These are phyloP conservation scores for Parauchenoglanis ngamensis DNA, from an alignment of 2,797 vertebrate species.

Conservation along the genomic window DNA sequence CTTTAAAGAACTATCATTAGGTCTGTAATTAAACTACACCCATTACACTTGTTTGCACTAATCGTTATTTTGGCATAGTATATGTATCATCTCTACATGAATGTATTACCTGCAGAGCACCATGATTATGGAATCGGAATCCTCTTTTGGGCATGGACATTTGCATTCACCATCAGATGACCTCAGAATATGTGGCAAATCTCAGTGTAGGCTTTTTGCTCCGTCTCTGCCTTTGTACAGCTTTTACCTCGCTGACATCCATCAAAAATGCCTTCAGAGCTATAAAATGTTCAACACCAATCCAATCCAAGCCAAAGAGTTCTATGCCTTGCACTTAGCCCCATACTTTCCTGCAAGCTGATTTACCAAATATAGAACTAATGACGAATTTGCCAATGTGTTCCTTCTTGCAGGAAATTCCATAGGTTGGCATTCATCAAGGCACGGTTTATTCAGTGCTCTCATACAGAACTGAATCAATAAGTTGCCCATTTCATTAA, in stretches of 20 bases:
- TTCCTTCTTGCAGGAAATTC: not conserved
- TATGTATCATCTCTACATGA: not conserved
- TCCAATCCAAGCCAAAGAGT: constrained; percentile 52
- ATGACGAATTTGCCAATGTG: not conserved
- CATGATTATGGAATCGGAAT: not conserved
- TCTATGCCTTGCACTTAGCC: constrained; percentile 38
- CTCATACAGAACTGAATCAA: not conserved
- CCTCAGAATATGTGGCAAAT: not conserved
- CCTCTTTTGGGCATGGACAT: not conserved
- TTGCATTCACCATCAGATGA: not conserved
- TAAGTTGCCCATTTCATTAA: constrained; percentile 23
- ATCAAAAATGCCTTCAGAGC: constrained; percentile 25
- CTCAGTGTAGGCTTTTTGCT: not conserved
- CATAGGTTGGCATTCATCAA: constrained; percentile 58
- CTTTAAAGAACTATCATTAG: not conserved
- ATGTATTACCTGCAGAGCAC: not conserved
- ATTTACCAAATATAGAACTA: constrained; percentile 12
- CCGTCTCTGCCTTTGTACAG: constrained; percentile 49
- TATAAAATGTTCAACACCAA: constrained; percentile 60
- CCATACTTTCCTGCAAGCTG: constrained; percentile 42
- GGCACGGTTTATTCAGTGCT: constrained; percentile 64
- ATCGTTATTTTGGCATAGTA: not conserved
- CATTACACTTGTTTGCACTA: not conserved
- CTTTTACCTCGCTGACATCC: constrained; percentile 57
- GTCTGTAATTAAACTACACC: not conserved